Evolutionary conservation across 2,113 vertebrate species (phyloP), one percentile per base, ranked within the genome.

Genomic region (Thamnaconus septentrionalis): DNA sequence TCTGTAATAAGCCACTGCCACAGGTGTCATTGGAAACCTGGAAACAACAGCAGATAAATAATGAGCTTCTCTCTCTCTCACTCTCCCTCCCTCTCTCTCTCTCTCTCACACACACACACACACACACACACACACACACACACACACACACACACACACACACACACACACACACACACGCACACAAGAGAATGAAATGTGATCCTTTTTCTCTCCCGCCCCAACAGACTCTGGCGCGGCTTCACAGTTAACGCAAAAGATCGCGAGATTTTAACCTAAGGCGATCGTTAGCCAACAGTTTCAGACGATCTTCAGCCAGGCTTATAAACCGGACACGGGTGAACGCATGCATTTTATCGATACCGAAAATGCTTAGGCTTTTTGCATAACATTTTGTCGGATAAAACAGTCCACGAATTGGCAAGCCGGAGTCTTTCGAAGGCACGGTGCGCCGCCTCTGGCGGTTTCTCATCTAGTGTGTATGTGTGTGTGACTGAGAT

Each of bases 221-320:
- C 52, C 46, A 42, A 49, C 2, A 46, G 46, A 7, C 66, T 2
- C 1, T 3, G 0, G 47, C n/a, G 3, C 51, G 4, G 11, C 3
- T 6, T 40, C 45, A 2, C 18, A 31, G 18, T 31, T 31, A 31
- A 31, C 56, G 0, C 48, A 5, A 59, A 69, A 12, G 73, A 66
- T 79, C 80, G 80, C 59, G 59, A 0, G 68, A 77, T 53, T 53
- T 64, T 3, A 7, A 31, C 18, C 9, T 8, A 4, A 4, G 18
- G 8, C 52, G 2, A 0, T 51, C 10, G 45, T 5, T 45, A 60
- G 76, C 65, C 64, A 65, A 59, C 5, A 4, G 3, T 46, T 7
- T 39, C 9, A 11, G 8, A 61, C 49, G 48, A 4, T 18, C 45
- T 40, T 52, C 54, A 58, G 72, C 48, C 4, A 3, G 3, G 4